Evolutionary conservation across 1,140 invertebrate genomes (phyloP).

Genomic region (Hestina assimilis): DNA sequence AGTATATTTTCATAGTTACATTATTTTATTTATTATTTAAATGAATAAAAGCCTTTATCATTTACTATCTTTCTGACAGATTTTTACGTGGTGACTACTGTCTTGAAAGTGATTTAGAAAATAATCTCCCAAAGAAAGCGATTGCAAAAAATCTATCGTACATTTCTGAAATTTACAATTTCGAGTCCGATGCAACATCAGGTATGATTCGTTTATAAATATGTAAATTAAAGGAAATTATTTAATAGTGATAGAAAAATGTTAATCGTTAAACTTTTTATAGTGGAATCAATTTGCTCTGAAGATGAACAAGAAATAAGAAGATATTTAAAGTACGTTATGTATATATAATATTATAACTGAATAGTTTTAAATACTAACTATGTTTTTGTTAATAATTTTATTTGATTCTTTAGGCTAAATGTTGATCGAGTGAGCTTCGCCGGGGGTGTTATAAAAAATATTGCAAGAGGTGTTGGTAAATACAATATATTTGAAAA

Average conservation of each 20-base stretch:
- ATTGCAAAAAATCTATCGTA: constrained; percentile 22
- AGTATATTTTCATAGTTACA: no score
- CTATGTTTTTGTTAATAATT: not conserved
- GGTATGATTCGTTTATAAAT: constrained; percentile 11
- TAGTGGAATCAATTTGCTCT: constrained; percentile 46
- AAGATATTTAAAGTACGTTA: constrained; percentile 53
- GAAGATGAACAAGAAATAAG: constrained; percentile 55
- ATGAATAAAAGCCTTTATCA: not conserved
- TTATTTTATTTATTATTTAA: no score
- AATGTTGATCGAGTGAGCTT: constrained; percentile 59
- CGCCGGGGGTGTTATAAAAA: constrained; percentile 45
- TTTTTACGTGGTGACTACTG: constrained; percentile 60
- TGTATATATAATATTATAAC: not conserved
- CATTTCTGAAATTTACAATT: constrained; percentile 35
- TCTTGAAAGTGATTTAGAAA: constrained; percentile 47
- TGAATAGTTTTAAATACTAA: not conserved
- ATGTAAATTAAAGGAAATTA: not conserved
- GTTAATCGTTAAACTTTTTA: constrained; percentile 3
- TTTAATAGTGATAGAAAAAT: not conserved
- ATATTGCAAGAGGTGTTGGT: constrained; percentile 41
- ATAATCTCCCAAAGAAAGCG: constrained; percentile 17
- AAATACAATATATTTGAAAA: constrained; percentile 48
- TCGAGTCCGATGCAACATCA: constrained; percentile 23
- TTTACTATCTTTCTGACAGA: constrained; percentile 30
- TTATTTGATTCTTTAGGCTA: constrained; percentile 27